Base-by-base conservation (phyloP, 37 sponge, comb jelly and placozoan genomes). In the Bolinopsis microptera region DNA sequence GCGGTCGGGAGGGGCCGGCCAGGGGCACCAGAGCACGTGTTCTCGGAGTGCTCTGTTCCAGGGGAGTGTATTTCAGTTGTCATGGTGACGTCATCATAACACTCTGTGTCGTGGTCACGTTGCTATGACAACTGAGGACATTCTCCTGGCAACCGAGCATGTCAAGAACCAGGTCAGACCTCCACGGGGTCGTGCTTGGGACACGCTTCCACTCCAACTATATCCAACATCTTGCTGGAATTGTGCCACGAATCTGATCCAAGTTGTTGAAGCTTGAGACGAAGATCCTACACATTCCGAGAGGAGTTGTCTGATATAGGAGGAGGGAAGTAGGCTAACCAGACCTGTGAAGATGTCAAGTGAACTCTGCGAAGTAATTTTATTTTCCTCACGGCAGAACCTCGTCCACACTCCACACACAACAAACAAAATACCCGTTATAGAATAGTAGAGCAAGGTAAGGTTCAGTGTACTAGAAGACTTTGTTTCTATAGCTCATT, bases 111-210 rank as follows among this genome's bases (percentile, higher is more conserved):
- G 61, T 48, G 61, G 61, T 48, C 9, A 48, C 61, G 61, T 13
- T 13, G 13, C 61, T 13, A 48, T 48, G 5, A 18, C 61, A 48
- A 5, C 61, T 13, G 13, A 13, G 5, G 13, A 5, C 61, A 38
- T 86, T 83, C 83, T 37, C 67, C 92, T 86, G 88, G 69, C 22
- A 93, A 94, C 28, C 93, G 83, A 69, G 94, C 69, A 30, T 48
- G 61, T 48, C 61, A 48, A 48, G 61, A 48, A 48, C 61, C 41
- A 32, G 77, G 69, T 69, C 36, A 28, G 80, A 40, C 90, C 90
- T 86, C 90, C 90, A 86, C 90, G 90, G 2, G 90, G 90, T 86
- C 61, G 90, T n/a, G 35, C 90, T 38, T 26, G 90, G 90, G 90
- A 39, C 23, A 86, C 90, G 41, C 90, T 41, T 38, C n/a, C 41